Percentiles rank a stretch among this genome's conserved stretches.
These are phyloP conservation scores for Zosterops japonicus DNA, from an alignment of 2,113 vertebrate species.

Conservation along the genomic window DNA sequence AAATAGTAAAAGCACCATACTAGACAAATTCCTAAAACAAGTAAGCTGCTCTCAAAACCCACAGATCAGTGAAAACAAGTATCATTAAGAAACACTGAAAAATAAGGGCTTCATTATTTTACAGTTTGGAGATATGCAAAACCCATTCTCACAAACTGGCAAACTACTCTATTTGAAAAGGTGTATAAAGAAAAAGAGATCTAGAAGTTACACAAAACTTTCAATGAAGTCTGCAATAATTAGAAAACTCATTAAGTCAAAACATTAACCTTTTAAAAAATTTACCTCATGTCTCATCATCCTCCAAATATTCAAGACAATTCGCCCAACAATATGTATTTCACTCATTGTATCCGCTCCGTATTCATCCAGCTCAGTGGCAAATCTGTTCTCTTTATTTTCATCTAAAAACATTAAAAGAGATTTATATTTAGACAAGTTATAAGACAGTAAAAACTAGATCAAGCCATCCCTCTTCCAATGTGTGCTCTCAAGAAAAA, in stretches of 20 bases:
- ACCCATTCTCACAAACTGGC: background rate
- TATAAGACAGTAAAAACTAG: background rate
- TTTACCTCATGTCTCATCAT: conserved; percentile 96
- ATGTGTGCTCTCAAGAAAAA: background rate
- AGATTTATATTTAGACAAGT: background rate
- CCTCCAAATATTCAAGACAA: conserved; percentile 94
- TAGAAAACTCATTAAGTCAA: background rate
- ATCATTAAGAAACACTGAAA: background rate
- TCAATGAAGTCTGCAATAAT: background rate
- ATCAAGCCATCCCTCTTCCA: background rate
- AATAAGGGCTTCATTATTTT: background rate
- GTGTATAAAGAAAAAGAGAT: background rate
- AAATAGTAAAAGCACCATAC: background rate
- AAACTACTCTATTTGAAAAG: background rate
- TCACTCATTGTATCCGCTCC: conserved; percentile 94
- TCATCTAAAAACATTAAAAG: conserved; percentile 81
- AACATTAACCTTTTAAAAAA: conserved; percentile 1
- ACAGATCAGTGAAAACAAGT: background rate
- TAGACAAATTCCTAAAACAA: background rate
- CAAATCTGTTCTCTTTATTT: conserved; percentile 87
- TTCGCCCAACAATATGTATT: conserved; percentile 90
- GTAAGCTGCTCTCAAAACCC: background rate
- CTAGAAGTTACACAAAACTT: background rate
- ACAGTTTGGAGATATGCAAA: background rate
- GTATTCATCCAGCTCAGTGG: conserved; percentile 90